Evolutionary conservation across 2,113 vertebrate species (phyloP).

Genomic region (Engystomops pustulosus): DNA sequence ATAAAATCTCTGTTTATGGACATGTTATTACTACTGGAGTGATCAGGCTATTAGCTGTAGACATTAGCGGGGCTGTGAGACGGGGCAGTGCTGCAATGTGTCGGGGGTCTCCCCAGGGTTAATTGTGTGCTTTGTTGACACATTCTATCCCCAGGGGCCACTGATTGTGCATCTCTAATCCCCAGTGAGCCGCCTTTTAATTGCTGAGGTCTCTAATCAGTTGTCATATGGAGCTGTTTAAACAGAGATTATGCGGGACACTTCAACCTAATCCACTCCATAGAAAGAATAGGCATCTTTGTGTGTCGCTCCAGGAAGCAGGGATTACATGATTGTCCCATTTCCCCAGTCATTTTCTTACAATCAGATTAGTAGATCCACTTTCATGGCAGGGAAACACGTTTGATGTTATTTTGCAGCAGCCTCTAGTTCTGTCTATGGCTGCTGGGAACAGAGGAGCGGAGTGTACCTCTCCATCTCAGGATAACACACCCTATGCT

Average conservation of each 20-base stretch:
- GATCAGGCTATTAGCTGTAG: conserved; percentile 6
- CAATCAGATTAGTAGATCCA: conserved; percentile 55
- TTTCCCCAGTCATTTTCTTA: conserved; percentile 51
- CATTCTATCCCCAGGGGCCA: conserved; percentile 69
- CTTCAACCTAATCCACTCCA: conserved; percentile 80
- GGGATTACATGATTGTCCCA: conserved; percentile 75
- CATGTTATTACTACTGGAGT: conserved; percentile 3
- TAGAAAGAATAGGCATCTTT: conserved; percentile 68
- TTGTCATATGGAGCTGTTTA: conserved; percentile 86
- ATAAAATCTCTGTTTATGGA: neutral
- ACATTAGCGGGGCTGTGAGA: conserved; percentile 22
- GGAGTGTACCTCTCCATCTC: neutral
- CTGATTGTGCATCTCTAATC: conserved; percentile 69
- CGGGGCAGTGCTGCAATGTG: conserved; percentile 26
- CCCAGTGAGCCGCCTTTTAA: conserved; percentile 76
- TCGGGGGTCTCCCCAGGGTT: conserved; percentile 70
- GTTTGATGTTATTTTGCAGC: conserved; percentile 52
- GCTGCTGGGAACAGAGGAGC: conserved; percentile 13
- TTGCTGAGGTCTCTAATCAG: conserved; percentile 80
- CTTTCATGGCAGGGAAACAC: conserved; percentile 37
- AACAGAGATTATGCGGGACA: conserved; percentile 75
- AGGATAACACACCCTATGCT: conserved; percentile 21
- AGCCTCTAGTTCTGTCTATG: neutral
- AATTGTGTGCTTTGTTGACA: conserved; percentile 87
- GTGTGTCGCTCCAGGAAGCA: conserved; percentile 65